These are phyloP conservation scores for Florisuga fusca DNA, from an alignment of 2,797 vertebrate genomes.

Conservation along the genomic window DNA sequence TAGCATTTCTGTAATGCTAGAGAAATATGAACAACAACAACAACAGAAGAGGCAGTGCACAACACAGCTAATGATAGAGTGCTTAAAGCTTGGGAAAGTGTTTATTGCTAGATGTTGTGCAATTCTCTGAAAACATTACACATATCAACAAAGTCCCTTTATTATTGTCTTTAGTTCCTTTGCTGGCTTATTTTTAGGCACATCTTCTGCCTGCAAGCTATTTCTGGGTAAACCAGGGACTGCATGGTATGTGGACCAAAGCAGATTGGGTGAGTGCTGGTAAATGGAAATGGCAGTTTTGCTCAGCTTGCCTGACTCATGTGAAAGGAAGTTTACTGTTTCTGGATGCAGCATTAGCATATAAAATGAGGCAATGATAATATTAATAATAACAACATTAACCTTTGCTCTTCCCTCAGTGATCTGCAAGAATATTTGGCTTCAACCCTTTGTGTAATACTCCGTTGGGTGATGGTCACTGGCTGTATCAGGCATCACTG, in stretches of 20 bases:
- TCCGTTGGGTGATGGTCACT: neutral
- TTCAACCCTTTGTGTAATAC: neutral
- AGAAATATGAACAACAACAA: slow-evolving; percentile 18
- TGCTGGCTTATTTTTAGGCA: slow-evolving; percentile 38
- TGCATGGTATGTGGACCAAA: slow-evolving; percentile 32
- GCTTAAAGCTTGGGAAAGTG: neutral
- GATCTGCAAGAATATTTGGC: neutral
- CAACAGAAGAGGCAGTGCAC: neutral
- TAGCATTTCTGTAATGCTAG: neutral
- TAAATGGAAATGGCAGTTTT: neutral
- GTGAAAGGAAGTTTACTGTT: neutral
- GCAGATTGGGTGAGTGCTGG: neutral
- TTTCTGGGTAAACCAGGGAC: slow-evolving; percentile 22
- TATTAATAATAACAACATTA: neutral
- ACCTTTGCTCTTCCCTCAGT: neutral
- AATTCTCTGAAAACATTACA: slow-evolving; percentile 28
- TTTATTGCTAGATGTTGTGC: slow-evolving; percentile 1
- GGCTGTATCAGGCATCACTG: neutral
- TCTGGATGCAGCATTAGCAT: neutral
- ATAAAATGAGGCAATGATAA: neutral
- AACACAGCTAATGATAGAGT: neutral
- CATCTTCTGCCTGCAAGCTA: slow-evolving; percentile 14
- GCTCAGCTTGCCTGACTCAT: neutral
- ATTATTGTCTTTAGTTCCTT: neutral
- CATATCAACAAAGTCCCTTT: neutral